These are phyloP conservation scores for Enteromius trimaculatus DNA, from an alignment of 2,797 vertebrate species.

Conservation along the genomic window DNA sequence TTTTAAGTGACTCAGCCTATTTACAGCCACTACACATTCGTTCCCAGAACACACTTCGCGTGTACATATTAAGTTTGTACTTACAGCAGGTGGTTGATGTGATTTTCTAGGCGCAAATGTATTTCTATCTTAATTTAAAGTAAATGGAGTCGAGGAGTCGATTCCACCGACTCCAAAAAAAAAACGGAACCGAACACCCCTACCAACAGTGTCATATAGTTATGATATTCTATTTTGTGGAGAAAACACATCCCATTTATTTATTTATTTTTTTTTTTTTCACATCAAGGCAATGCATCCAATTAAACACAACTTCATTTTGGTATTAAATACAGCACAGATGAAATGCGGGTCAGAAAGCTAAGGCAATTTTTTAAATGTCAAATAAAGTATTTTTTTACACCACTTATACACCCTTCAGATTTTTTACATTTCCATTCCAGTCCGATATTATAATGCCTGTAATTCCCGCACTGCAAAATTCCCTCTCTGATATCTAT, in stretches of 20 bases:
- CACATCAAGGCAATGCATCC: neutral
- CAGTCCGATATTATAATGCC: neutral
- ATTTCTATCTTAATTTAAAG: too few species aligned
- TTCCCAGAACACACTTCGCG: too few species aligned
- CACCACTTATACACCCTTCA: neutral
- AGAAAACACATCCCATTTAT: neutral
- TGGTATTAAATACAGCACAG: neutral
- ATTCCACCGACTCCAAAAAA: too few species aligned
- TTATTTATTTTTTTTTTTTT: neutral
- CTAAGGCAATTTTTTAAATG: neutral
- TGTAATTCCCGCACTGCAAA: neutral
- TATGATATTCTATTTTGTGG: neutral
- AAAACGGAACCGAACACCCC: too few species aligned
- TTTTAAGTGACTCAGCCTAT: too few species aligned
- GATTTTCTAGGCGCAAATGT: too few species aligned
- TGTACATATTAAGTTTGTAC: too few species aligned
- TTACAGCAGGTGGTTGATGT: too few species aligned
- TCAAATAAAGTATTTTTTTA: neutral
- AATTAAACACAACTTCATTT: neutral
- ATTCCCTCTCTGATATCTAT: neutral
- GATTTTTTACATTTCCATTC: neutral
- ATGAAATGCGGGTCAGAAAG: neutral
- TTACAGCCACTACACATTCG: too few species aligned
- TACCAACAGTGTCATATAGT: neutral
- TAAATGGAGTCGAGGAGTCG: too few species aligned